These are phyloP conservation scores for Parus major DNA, from an alignment of 2,113 vertebrate genomes.

Conservation along the genomic window DNA sequence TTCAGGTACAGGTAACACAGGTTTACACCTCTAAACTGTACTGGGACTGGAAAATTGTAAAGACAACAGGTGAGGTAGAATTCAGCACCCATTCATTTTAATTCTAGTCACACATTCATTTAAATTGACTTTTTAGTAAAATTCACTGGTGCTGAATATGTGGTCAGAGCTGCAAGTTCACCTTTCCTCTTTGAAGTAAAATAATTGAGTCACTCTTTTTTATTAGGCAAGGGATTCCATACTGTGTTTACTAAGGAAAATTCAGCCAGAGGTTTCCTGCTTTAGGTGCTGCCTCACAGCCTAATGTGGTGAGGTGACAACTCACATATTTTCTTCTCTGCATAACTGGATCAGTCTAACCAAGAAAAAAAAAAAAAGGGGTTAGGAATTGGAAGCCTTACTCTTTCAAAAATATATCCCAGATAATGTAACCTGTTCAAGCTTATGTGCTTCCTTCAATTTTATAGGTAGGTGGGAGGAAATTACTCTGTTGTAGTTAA, in stretches of 20 bases:
- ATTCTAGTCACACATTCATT: not conserved
- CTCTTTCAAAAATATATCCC: not conserved
- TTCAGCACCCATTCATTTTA: not conserved
- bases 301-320: not conserved
- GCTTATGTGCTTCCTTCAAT: not conserved
- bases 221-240: not conserved
- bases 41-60: not conserved
- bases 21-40: not conserved
- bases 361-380: not conserved
- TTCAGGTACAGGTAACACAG: slow-evolving; percentile 75
- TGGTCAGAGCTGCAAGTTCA: not conserved
- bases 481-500: not conserved
- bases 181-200: not conserved
- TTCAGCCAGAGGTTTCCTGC: not conserved
- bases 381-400: not conserved
- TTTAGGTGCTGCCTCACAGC: not conserved
- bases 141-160: not conserved
- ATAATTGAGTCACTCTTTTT: not conserved
- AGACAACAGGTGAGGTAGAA: not conserved
- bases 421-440: not conserved
- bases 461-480: not conserved
- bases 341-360: not conserved
- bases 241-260: not conserved
- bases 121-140: not conserved
- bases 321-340: not conserved